Evolutionary conservation across 2,797 vertebrate species (phyloP).

Genomic region (Petrocephalus schoutedeni): DNA sequence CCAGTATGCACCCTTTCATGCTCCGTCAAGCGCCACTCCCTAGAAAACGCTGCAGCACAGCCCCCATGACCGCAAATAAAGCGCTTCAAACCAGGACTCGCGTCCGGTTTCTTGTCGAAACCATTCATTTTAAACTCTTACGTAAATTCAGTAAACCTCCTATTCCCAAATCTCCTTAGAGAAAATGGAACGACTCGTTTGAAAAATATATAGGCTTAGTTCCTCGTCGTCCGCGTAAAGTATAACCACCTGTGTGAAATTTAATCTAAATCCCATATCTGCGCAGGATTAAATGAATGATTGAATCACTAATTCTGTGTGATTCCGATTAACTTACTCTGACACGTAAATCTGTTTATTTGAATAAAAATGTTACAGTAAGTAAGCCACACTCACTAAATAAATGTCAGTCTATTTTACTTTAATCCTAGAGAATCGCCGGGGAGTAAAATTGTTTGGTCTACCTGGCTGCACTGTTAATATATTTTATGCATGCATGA

Average conservation of each 20-base stretch:
- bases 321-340: neutral
- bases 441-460: too few species aligned
- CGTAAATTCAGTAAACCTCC: neutral
- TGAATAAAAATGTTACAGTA: neutral
- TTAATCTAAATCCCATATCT: neutral
- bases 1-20: constrained; percentile 60
- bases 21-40: constrained; percentile 54
- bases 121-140: constrained; percentile 42
- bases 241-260: neutral
- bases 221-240: neutral
- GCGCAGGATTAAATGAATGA: neutral
- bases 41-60: constrained; percentile 58
- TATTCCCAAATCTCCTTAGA: neutral
- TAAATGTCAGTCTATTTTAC: neutral
- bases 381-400: neutral
- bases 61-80: constrained; percentile 47
- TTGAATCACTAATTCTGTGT: neutral
- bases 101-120: neutral
- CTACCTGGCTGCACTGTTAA: too few species aligned
- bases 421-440: neutral
- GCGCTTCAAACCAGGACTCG: constrained; percentile 11
- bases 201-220: neutral
- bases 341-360: neutral
- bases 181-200: neutral
- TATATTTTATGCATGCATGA: too few species aligned